Base-by-base conservation (phyloP, 2,888 invertebrate genomes). In the Dasypogon diadema region DNA sequence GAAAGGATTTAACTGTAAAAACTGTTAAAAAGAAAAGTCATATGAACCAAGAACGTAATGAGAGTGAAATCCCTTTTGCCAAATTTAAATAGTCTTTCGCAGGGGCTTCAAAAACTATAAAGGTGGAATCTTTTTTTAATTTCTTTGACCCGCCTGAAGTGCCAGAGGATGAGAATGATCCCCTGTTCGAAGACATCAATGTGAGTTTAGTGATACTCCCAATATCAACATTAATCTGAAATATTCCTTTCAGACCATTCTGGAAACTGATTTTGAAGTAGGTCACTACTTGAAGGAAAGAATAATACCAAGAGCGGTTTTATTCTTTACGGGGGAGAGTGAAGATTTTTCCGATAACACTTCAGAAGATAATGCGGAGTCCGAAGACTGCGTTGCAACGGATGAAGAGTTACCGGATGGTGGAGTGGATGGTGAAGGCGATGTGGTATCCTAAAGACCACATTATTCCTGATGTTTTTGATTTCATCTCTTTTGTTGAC, bases 231-330 rank as follows among this genome's bases (percentile, higher is more conserved):
- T 84, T 12, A 83, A 83, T 77, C 82, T 83, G 76, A 79, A 78
- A 54, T 26, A 18, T n/a, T 21, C 21, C 65, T 26, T 10, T n/a
- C 16, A 84, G 85, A 79, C 81, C 10, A 81, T 82, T 60, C 77
- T 85, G 21, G 82, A 84, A 78, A 93, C 93, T 74, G 99, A 99
- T 88, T 99, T 97, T 87, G 99, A 99, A 88, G 93, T 99, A 85
- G 99, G 99, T 1, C 98, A 99, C 87, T 97, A 97, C 87, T 92
- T 99, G 82, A 92, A 97, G 82, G 99, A 99, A 86, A 91, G 97
- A 74, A 93, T 99, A 73, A 93, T 99, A 55, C 97, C 98, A 1
- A 92, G 96, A 82, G 98, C 99, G 68, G 93, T 98, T 30, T 90
- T 99, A 34, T 98, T 96, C 84, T 99, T 92, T 87, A 99, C 99